Conservation (phyloP, 2,797 vertebrate genomes). For the Tangara arthus region DNA sequence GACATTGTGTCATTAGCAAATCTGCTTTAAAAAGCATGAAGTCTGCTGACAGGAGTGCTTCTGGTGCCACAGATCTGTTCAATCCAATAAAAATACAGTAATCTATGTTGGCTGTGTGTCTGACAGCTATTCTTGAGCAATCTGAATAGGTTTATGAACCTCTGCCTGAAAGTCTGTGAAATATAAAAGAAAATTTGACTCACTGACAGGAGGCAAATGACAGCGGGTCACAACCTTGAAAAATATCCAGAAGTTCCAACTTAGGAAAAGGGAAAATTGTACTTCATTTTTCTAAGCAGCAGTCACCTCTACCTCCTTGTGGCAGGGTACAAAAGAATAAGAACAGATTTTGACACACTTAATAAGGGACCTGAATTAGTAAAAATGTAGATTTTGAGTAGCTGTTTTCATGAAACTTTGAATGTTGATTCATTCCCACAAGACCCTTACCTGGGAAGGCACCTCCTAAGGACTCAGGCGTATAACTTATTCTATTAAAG, state of each 20-base stretch:
- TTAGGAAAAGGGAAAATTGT: not conserved
- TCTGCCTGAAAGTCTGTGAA: not conserved
- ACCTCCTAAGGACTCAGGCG: not conserved
- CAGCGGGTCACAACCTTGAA: not conserved
- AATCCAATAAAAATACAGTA: not conserved
- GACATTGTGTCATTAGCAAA: not conserved
- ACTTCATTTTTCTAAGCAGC: not conserved
- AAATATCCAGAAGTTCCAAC: not conserved
- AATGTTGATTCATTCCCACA: not conserved
- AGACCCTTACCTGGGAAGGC: not conserved
- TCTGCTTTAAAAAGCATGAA: not conserved
- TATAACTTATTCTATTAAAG: not conserved
- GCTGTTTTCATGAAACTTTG: not conserved
- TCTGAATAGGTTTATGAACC: not conserved
- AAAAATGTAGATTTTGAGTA: not conserved
- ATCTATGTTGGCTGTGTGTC: not conserved
- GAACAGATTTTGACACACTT: not conserved
- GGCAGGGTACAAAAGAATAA: not conserved
- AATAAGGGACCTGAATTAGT: not conserved
- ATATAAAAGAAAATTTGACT: not conserved
- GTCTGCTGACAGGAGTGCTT: not conserved
- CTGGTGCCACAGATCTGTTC: not conserved
- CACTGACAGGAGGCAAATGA: not conserved
- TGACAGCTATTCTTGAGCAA: not conserved
- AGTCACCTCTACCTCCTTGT: not conserved